Percentiles rank a stretch among this genome's conserved stretches.
These are phyloP conservation scores for Drosophila pandora DNA, from an alignment of 1,140 invertebrate species.

Conservation along the genomic window DNA sequence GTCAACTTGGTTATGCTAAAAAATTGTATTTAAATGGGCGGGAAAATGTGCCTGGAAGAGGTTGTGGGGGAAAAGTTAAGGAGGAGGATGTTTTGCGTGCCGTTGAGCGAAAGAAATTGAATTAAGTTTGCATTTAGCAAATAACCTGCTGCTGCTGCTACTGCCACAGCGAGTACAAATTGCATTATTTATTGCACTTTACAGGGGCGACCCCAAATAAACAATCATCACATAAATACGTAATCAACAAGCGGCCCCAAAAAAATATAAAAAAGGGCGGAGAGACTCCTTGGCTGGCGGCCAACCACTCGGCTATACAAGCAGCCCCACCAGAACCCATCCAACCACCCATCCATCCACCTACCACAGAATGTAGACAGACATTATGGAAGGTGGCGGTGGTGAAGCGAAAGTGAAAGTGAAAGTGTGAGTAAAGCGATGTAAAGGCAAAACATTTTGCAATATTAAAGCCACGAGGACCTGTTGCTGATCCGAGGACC, in stretches of 20 bases:
- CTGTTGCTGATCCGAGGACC: constrained; percentile 27
- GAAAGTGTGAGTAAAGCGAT: constrained; percentile 35
- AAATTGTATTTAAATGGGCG: constrained; percentile 23
- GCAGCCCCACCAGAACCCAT: constrained; percentile 1
- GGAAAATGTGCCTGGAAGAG: not conserved
- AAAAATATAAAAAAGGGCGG: constrained; percentile 7
- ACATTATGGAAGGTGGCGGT: not conserved
- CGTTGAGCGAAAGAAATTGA: constrained; percentile 45
- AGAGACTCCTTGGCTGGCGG: constrained; percentile 39
- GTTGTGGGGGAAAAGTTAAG: not conserved
- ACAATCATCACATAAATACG: constrained; percentile 62
- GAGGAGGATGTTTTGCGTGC: constrained; percentile 10
- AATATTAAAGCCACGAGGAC: constrained; percentile 44
- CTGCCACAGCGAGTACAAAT: constrained; percentile 52
- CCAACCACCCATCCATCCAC: not conserved
- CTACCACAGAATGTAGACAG: constrained; percentile 42
- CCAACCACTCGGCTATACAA: constrained; percentile 18
- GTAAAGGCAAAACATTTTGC: constrained; percentile 54
- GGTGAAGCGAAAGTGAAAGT: constrained; percentile 3
- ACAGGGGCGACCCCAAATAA: constrained; percentile 58
- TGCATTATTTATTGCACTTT: constrained; percentile 65
- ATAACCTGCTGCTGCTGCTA: constrained; percentile 38
- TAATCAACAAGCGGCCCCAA: constrained; percentile 43
- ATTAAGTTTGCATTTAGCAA: constrained; percentile 63
- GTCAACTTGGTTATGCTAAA: constrained; percentile 28